Evolutionary conservation across 2,797 vertebrate genomes (phyloP).

Genomic region (Helarctos malayanus): DNA sequence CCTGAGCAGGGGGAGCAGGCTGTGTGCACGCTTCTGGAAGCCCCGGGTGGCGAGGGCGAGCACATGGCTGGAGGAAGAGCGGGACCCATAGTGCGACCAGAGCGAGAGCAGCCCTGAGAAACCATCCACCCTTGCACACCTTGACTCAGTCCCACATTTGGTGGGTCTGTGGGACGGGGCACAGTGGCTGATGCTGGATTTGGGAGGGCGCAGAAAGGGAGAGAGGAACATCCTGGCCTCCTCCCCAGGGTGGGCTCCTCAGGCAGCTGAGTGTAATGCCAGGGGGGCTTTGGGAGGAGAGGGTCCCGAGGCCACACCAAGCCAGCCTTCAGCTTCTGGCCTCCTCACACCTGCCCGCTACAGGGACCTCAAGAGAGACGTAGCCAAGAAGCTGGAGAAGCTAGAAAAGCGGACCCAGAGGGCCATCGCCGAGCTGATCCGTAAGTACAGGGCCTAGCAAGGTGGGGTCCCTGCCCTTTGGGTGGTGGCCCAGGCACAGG

Average conservation of each 20-base stretch:
- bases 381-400: conserved; percentile 98
- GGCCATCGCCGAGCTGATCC: conserved; percentile 97
- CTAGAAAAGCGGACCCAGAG: conserved; percentile 97
- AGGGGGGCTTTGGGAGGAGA: background rate
- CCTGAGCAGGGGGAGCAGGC: background rate
- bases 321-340: background rate
- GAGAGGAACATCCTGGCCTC: background rate
- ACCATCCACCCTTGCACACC: accelerated
- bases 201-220: background rate
- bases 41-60: background rate
- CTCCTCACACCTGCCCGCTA: background rate
- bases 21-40: background rate
- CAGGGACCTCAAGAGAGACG: conserved; percentile 98
- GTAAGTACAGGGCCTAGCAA: conserved; percentile 86
- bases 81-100: background rate
- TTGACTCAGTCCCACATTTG: background rate
- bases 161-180: background rate
- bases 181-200: background rate
- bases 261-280: background rate
- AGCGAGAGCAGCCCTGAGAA: background rate
- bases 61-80: background rate
- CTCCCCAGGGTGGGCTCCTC: background rate
- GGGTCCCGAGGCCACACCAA: background rate
- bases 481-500: background rate
- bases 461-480: too few relatives aligned